Evolutionary conservation across 1,140 invertebrate genomes (phyloP), one percentile per base, ranked within the genome.

Genomic region (Leptinotarsa defecta): DNA sequence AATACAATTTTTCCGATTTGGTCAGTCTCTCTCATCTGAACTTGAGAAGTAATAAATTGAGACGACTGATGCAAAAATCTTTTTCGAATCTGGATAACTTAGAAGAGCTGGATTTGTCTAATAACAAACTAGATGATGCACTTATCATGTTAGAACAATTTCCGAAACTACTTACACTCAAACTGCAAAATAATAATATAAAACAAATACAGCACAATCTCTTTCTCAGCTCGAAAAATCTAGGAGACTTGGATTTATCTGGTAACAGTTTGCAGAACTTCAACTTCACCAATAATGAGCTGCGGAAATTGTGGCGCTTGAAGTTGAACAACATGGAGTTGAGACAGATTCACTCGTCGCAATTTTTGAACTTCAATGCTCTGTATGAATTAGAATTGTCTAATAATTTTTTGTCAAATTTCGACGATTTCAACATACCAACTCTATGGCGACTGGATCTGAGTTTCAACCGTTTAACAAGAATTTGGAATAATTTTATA

Each of bases 401-500:
- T 15, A 34, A 67, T 34, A 67, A 67, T 13, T 67, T 13, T 15
- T 67, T 67, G 27, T 67, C 64, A 27, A 24, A 22, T 67, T 20
- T 67, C 22, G 27, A 67, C 0, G 3, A 67, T 67, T 67, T 67
- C 5, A 24, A 67, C 15, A 67, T 67, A 17, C 22, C 64, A 34
- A 67, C 64, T 22, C 15, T 67, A 24, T 67, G 64, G 64, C 8
- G 20, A 67, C 15, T 67, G 64, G 64, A 67, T 24, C 13, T 67
- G 27, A 67, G 64, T 67, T 34, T 15, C 13, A 67, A 67, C 17
- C 20, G 27, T 67, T 17, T 67, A 6, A 13, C 13, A 67, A 67
- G 64, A 67, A 67, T 67, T 20, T 15, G 27, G 13, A 67, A 67
- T 34, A 67, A 67, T 34, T 67, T 67, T 13, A 34, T 22, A 67